Evolutionary conservation across 2,888 invertebrate genomes (phyloP).

Genomic region (Mamestra brassicae): DNA sequence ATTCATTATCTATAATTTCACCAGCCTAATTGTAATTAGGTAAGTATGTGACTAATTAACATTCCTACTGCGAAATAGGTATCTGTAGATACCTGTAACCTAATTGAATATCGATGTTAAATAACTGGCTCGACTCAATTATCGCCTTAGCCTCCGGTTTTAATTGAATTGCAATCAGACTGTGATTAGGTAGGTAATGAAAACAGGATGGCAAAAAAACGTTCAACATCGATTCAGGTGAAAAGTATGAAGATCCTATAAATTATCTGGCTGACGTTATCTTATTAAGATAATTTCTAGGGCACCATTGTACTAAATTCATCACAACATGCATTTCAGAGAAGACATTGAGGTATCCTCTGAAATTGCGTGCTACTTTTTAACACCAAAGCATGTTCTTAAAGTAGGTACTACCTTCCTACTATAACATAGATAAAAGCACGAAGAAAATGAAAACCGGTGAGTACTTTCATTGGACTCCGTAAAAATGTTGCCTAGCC

Average conservation of each 20-base stretch:
- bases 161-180: background rate
- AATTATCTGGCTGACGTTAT: constrained; percentile 10
- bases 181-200: background rate
- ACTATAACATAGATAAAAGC: background rate
- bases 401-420: background rate
- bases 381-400: background rate
- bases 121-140: background rate
- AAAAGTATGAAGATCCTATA: background rate
- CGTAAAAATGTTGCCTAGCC: too few species aligned
- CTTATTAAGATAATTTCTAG: constrained; percentile 25
- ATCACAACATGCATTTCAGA: constrained; percentile 24
- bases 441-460: background rate
- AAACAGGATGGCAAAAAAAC: background rate
- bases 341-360: background rate
- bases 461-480: too few species aligned
- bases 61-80: constrained; percentile 5
- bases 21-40: background rate
- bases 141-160: background rate
- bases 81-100: background rate
- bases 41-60: background rate
- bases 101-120: background rate
- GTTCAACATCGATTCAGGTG: background rate
- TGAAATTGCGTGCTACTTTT: background rate
- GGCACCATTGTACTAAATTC: constrained; percentile 27
- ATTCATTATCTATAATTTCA: background rate